Conservation (phyloP, 2,888 invertebrate species). For the Tetragonisca angustula region DNA sequence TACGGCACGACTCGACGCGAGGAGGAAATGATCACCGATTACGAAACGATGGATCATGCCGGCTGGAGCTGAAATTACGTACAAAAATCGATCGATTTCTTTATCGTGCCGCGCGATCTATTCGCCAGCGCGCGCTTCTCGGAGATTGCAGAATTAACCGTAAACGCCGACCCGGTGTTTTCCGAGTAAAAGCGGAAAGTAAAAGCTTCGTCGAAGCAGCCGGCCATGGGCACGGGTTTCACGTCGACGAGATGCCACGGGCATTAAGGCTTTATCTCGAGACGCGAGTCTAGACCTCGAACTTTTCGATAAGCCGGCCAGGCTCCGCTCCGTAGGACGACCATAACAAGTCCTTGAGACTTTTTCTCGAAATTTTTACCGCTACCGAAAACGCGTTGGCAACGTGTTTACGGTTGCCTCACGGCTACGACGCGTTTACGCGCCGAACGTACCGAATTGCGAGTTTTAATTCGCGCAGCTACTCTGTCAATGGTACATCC, state of each 20-base stretch:
- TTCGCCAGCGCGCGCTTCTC: not conserved
- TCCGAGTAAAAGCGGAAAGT: conserved; percentile 10
- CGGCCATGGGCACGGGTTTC: conserved; percentile 6
- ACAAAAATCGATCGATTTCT: conserved; percentile 51
- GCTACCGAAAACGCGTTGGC: not conserved
- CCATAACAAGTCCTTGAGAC: conserved; percentile 16
- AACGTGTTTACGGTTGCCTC: too few relatives aligned
- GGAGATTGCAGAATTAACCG: conserved; percentile 48
- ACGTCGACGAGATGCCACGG: conserved; percentile 30
- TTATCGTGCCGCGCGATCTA: conserved; percentile 37
- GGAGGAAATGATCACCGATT: conserved; percentile 39
- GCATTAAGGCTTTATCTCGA: conserved; percentile 58
- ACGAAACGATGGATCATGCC: conserved; percentile 45
- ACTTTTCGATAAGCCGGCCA: conserved; percentile 44
- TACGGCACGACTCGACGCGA: conserved; percentile 18
- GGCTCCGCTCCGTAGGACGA: not conserved
- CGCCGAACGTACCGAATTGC: not conserved
- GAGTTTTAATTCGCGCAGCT: not conserved
- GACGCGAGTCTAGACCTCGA: conserved; percentile 46
- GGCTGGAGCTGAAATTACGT: conserved; percentile 14
- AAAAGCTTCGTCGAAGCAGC: not conserved
- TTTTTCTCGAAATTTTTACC: conserved; percentile 20
- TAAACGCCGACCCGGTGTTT: not conserved
- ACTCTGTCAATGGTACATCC: not conserved
- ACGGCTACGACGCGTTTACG: not conserved